Evolutionary conservation across 2,888 invertebrate genomes (phyloP).

Genomic region (Athalia rosae): DNA sequence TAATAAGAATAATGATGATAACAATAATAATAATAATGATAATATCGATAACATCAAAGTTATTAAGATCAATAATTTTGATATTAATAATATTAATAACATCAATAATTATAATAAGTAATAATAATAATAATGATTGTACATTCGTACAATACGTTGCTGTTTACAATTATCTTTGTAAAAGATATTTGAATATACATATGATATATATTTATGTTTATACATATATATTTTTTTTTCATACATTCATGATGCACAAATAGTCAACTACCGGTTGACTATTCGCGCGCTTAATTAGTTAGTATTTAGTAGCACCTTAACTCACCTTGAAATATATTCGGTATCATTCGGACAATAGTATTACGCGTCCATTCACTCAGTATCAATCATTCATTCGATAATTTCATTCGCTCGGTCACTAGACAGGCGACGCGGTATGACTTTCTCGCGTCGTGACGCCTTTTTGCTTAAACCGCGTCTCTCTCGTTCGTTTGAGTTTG

Average conservation of each 20-base stretch:
- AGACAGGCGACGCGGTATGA: slow-evolving; percentile 21
- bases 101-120: too few species aligned
- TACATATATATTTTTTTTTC: not conserved
- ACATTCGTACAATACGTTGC: slow-evolving; percentile 21
- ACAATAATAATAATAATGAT: too few species aligned
- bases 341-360: slow-evolving; percentile 21
- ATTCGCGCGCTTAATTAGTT: slow-evolving; percentile 18
- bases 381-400: slow-evolving; percentile 2
- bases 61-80: too few species aligned
- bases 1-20: too few species aligned
- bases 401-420: slow-evolving; percentile 3
- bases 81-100: too few species aligned
- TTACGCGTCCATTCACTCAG: slow-evolving; percentile 3
- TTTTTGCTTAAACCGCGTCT: slow-evolving; percentile 40
- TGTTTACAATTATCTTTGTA: slow-evolving; percentile 21
- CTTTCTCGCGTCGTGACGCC: slow-evolving; percentile 37
- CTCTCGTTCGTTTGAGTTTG: slow-evolving; percentile 59
- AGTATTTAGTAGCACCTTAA: slow-evolving; percentile 42
- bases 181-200: slow-evolving; percentile 13
- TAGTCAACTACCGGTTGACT: slow-evolving; percentile 8
- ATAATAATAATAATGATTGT: not conserved
- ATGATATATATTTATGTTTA: too few species aligned
- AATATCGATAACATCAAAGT: too few species aligned
- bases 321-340: slow-evolving; percentile 21
- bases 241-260: slow-evolving; percentile 19